phyloP scores from a whole-genome alignment of 2,888 invertebrate species.

The Phaedon cochleariae region DNA sequence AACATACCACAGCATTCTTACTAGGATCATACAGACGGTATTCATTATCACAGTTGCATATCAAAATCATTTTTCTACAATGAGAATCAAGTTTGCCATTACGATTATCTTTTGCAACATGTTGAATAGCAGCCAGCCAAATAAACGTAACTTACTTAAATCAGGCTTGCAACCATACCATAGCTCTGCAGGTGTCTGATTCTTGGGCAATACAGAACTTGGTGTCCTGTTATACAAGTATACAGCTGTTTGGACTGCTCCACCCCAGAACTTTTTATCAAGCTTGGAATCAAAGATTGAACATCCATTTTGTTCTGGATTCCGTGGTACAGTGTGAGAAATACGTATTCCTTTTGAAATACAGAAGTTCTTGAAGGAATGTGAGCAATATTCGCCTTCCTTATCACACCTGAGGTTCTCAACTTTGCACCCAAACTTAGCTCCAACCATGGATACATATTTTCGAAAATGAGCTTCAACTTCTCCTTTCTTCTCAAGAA shows the following conservation, averaged over 20 bases:
- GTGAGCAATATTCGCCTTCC: slow-evolving; percentile 43
- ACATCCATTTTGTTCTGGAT: slow-evolving; percentile 47
- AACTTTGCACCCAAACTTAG: slow-evolving; percentile 35
- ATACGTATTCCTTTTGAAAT: slow-evolving; percentile 38
- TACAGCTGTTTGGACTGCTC: slow-evolving; percentile 35
- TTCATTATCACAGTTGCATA: slow-evolving; percentile 14
- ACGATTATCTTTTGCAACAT: slow-evolving; percentile 28
- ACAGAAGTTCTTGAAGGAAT: slow-evolving; percentile 24
- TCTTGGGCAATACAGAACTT: slow-evolving; percentile 16
- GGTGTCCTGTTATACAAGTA: slow-evolving; percentile 38
- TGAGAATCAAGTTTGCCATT: slow-evolving; percentile 25
- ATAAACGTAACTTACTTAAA: slow-evolving; percentile 41
- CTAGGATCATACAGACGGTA: not conserved
- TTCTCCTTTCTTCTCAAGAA: slow-evolving; percentile 43
- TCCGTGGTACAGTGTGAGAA: slow-evolving; percentile 40
- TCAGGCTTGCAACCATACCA: slow-evolving; percentile 40
- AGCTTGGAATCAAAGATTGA: slow-evolving; percentile 41
- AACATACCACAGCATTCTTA: not conserved
- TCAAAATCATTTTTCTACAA: slow-evolving; percentile 22
- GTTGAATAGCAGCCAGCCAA: slow-evolving; percentile 37
- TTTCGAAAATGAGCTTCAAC: slow-evolving; percentile 38
- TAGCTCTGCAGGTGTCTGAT: slow-evolving; percentile 39
- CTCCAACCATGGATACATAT: slow-evolving; percentile 30
- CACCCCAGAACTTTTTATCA: slow-evolving; percentile 41
- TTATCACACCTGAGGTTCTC: slow-evolving; percentile 43